A percentile compares a stretch with the other conserved stretches of the same genome.
These are phyloP conservation scores for Drosophila lini DNA, from an alignment of 1,140 invertebrate genomes.

Conservation along the genomic window DNA sequence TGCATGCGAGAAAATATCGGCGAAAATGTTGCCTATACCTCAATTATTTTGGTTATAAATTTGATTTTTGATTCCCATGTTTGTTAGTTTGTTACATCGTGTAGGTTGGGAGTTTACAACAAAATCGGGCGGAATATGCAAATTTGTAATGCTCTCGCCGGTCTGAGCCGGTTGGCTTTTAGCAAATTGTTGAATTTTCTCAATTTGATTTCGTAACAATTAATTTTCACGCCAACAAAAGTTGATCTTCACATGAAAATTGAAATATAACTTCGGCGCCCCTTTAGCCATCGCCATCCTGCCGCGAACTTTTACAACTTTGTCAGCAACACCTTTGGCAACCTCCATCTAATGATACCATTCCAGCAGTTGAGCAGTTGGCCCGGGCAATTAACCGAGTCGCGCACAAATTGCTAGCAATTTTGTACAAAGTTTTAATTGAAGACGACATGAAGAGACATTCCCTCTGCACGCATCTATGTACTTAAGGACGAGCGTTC, in stretches of 20 bases:
- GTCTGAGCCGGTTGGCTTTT: conserved; percentile 9
- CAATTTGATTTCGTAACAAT: conserved; percentile 29
- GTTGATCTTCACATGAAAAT: conserved; percentile 26
- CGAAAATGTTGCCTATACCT: conserved; percentile 40
- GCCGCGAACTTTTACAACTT: conserved; percentile 21
- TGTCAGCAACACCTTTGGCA: conserved; percentile 13
- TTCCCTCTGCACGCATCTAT: conserved; percentile 41
- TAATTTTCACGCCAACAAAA: conserved; percentile 8
- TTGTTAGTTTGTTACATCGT: conserved; percentile 62
- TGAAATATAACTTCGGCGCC: conserved; percentile 13
- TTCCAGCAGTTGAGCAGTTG: conserved; percentile 51
- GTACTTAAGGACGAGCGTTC: conserved; percentile 32
- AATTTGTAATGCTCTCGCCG: conserved; percentile 12
- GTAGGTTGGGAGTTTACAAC: conserved; percentile 69
- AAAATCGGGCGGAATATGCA: conserved; percentile 64
- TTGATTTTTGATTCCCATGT: conserved; percentile 57
- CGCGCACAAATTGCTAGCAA: conserved; percentile 64
- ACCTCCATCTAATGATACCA: conserved; percentile 33
- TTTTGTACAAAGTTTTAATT: conserved; percentile 80
- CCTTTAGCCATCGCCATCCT: neutral
- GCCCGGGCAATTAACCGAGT: conserved; percentile 65
- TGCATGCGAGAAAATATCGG: conserved; percentile 12
- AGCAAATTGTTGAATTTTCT: conserved; percentile 11
- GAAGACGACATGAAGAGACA: conserved; percentile 71
- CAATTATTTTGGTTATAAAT: conserved; percentile 53